Evolutionary conservation across 2,797 vertebrate genomes (phyloP).

Genomic region (Lutjanus argentimaculatus): DNA sequence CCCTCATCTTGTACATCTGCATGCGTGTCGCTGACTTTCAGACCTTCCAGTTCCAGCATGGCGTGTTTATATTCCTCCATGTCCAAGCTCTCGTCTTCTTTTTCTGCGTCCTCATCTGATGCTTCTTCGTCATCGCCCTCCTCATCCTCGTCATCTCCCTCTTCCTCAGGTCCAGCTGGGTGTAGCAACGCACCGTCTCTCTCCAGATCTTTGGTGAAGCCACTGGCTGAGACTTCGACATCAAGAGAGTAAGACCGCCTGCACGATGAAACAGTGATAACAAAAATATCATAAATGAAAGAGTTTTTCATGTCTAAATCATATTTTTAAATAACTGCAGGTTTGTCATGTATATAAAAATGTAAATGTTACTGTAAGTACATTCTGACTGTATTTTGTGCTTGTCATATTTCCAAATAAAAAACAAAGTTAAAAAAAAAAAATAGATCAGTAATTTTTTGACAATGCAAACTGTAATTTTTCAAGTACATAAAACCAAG

Average conservation of each 20-base stretch:
- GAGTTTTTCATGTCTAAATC: neutral
- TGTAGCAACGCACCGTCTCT: slow-evolving; percentile 88
- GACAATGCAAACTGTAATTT: neutral
- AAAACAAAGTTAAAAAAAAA: too few species aligned
- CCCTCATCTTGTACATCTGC: slow-evolving; percentile 36
- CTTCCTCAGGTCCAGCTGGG: slow-evolving; percentile 85
- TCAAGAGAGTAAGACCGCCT: slow-evolving; percentile 92
- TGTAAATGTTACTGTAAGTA: too few species aligned
- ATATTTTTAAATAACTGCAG: neutral
- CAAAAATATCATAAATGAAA: neutral
- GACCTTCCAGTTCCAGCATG: slow-evolving; percentile 86
- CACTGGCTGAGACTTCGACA: slow-evolving; percentile 93
- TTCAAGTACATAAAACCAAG: neutral
- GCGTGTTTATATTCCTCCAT: slow-evolving; percentile 86
- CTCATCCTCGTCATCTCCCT: slow-evolving; percentile 56
- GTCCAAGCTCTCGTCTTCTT: slow-evolving; percentile 69
- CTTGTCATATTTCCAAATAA: too few species aligned
- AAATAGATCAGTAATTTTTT: too few species aligned
- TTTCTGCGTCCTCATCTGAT: slow-evolving; percentile 52
- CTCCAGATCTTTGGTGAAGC: slow-evolving; percentile 93
- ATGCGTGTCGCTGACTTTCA: slow-evolving; percentile 69
- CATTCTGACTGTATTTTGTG: too few species aligned
- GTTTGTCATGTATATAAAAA: too few species aligned
- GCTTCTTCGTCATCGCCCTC: slow-evolving; percentile 37
- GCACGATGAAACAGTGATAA: slow-evolving; percentile 28